Base-by-base conservation (phyloP, 2,888 invertebrate species). In the Tenthredo mesomela region DNA sequence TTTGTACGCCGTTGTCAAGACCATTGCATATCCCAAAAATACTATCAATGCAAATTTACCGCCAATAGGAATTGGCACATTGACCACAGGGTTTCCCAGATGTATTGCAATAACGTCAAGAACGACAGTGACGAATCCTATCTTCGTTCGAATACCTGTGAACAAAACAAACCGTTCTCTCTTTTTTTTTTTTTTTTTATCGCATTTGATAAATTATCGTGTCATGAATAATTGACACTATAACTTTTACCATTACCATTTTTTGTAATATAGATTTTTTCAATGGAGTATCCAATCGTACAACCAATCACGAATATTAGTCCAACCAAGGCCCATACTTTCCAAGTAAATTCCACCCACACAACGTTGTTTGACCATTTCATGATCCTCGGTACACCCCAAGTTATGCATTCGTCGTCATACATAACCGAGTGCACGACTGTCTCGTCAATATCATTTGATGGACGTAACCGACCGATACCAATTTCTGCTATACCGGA, bases 1-100 rank as follows among this genome's bases (percentile, higher is more conserved):
- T 29, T 82, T 82, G 33, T 82, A 82, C 4, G 67, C 82, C 3
- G 82, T 82, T 21, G 82, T 82, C 82, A 82, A 12, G 7, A 82
- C 82, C 15, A 29, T 50, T 43, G 70, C 67, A 10, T 82, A 82
- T 21, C 37, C 40, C 29, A 82, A n/a, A 21, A 67, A 82, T 10
- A 33, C 25, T 18, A 82, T n/a, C 33, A 82, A 61, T 5, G 12
- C 37, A 40, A 82, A 47, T 67, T 58, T 82, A 18, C 47, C 82
- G 10, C 82, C 67, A 1, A 25, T 10, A 33, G 29, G 37, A 7
- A 47, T 15, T 15, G 67, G 67, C 18, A 37, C 47, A 40, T 43
- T 47, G 12, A 18, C 4, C 18, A 67, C 47, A 1, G 82, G 67
- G 33, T 67, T 67, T 29, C 67, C 82, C 18, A 82, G 29, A 9